Conservation (phyloP, 2,888 invertebrate species). For the Carterocephalus palaemon region DNA sequence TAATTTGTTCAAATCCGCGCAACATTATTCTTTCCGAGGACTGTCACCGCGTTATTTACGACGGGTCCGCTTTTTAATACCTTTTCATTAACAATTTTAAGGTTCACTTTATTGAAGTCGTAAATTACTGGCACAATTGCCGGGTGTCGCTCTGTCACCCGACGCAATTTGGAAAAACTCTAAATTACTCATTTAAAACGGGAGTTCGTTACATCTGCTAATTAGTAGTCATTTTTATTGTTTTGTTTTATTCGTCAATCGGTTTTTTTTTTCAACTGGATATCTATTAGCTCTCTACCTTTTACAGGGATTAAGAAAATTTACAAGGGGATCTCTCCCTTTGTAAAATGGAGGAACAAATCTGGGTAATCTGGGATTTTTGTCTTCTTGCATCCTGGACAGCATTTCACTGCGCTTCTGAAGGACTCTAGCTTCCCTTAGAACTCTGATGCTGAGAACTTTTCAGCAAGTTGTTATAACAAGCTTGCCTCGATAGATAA, state of each 20-base stretch:
- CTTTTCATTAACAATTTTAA: constrained; percentile 80
- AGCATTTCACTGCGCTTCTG: too few relatives aligned
- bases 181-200: constrained; percentile 37
- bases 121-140: constrained; percentile 71
- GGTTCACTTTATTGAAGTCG: constrained; percentile 77
- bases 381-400: too few relatives aligned
- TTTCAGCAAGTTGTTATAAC: too few relatives aligned
- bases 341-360: too few relatives aligned
- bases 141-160: constrained; percentile 52
- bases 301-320: too few relatives aligned
- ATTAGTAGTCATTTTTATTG: constrained; percentile 7
- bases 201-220: constrained; percentile 8
- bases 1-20: constrained; percentile 69
- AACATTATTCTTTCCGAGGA: constrained; percentile 67
- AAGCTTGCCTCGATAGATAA: too few relatives aligned
- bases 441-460: too few relatives aligned
- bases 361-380: too few relatives aligned
- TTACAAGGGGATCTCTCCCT: too few relatives aligned
- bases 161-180: constrained; percentile 55
- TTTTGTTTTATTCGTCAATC: not conserved
- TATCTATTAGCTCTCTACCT: too few relatives aligned
- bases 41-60: constrained; percentile 76
- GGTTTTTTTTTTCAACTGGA: too few relatives aligned
- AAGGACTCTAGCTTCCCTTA: too few relatives aligned
- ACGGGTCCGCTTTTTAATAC: constrained; percentile 71